Percentiles rank a stretch among this genome's conserved stretches.
phyloP scores from a whole-genome alignment of 1,140 invertebrate species.

The Carposina sasakii region DNA sequence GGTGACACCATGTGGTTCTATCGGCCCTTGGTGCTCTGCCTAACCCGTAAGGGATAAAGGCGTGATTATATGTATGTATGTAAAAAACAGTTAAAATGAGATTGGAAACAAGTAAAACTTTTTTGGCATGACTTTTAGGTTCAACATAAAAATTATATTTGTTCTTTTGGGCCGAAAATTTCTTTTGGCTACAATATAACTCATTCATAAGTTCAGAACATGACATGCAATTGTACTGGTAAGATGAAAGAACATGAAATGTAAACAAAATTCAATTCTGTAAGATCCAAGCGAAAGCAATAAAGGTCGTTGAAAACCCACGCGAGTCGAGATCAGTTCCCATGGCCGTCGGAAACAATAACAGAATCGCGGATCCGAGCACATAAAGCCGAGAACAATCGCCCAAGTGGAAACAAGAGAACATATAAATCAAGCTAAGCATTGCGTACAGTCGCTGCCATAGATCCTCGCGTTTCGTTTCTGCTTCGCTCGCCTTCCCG shows the following conservation, averaged over 20 bases:
- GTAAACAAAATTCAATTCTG: constrained; percentile 27
- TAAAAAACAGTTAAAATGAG: too few relatives aligned
- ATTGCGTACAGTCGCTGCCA: constrained; percentile 60
- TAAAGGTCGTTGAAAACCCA: constrained; percentile 45
- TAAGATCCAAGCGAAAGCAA: constrained; percentile 30
- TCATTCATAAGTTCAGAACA: too few relatives aligned
- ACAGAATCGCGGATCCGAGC: constrained; percentile 50
- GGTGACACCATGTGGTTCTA: too few relatives aligned
- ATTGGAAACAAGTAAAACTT: too few relatives aligned
- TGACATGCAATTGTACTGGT: too few relatives aligned
- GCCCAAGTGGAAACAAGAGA: constrained; percentile 60
- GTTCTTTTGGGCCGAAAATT: too few relatives aligned
- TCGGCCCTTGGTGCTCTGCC: too few relatives aligned
- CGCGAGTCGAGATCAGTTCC: constrained; percentile 48
- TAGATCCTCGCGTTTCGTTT: constrained; percentile 64
- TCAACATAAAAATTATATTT: too few relatives aligned
- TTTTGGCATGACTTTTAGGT: too few relatives aligned
- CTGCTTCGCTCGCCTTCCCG: constrained; percentile 56
- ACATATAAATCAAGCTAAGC: constrained; percentile 68
- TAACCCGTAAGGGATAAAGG: too few relatives aligned
- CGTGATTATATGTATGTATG: too few relatives aligned
- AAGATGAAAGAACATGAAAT: constrained; percentile 45
- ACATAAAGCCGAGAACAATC: constrained; percentile 65
- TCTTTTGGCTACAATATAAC: too few relatives aligned
- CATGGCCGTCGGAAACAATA: constrained; percentile 63